Percentiles rank a stretch among this genome's conserved stretches.
phyloP scores from a whole-genome alignment of 2,113 vertebrate species.

The Tursiops truncatus region DNA sequence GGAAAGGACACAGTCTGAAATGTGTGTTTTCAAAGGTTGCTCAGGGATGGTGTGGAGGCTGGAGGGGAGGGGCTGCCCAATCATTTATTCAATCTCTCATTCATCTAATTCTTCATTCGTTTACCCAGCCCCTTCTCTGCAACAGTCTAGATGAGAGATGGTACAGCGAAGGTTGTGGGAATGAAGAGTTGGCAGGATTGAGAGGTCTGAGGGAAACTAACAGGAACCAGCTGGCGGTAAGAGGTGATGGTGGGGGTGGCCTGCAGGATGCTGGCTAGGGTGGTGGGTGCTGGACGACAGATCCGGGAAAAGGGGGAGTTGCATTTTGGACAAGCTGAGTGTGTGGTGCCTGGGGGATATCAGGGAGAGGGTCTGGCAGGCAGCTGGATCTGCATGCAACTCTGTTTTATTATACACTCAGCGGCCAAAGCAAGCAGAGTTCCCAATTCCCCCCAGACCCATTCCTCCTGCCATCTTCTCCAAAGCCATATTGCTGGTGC shows the following conservation, averaged over 20 bases:
- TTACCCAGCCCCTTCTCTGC: background rate
- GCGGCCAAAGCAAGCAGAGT: background rate
- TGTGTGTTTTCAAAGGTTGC: constrained; percentile 15
- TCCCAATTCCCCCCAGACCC: background rate
- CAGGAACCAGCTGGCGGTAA: background rate
- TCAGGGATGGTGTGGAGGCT: constrained; percentile 51
- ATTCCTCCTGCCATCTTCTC: background rate
- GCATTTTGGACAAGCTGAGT: background rate
- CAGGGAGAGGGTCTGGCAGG: background rate
- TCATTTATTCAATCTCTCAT: background rate
- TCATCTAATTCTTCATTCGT: background rate
- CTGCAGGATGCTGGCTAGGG: background rate
- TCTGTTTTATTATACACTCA: background rate
- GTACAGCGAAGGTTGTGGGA: background rate
- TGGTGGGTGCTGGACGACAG: background rate
- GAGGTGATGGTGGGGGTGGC: background rate
- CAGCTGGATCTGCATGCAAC: background rate
- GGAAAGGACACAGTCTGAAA: background rate
- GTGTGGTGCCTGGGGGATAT: background rate
- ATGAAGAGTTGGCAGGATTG: background rate
- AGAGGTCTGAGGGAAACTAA: background rate
- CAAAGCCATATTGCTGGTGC: background rate
- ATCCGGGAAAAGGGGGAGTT: background rate
- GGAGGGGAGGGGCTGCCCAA: background rate
- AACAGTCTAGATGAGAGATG: background rate